A percentile compares a stretch with the other conserved stretches of the same genome.
phyloP scores from a whole-genome alignment of 2,888 invertebrate species.

The Eubasilissa splendida region DNA sequence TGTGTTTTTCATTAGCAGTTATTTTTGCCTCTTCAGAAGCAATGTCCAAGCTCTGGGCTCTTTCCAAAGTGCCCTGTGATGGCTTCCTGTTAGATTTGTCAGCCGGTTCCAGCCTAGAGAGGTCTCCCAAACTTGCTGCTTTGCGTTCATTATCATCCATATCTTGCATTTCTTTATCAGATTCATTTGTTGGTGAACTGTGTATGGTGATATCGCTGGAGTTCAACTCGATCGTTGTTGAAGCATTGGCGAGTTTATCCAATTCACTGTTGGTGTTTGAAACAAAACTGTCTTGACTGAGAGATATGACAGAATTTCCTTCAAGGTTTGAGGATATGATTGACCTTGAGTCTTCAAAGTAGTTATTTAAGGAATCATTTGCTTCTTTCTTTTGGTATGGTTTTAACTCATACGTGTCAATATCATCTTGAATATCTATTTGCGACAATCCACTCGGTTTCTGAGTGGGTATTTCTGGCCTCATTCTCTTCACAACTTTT shows the following conservation, averaged over 20 bases:
- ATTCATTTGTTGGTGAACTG: slow-evolving; percentile 76
- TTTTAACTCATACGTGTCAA: slow-evolving; percentile 72
- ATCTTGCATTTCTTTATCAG: slow-evolving; percentile 71
- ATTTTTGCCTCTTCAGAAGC: slow-evolving; percentile 72
- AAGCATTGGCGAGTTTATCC: slow-evolving; percentile 65
- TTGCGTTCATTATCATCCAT: slow-evolving; percentile 78
- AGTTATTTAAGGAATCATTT: slow-evolving; percentile 70
- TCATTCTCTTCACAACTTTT: slow-evolving; percentile 64
- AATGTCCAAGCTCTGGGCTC: slow-evolving; percentile 87
- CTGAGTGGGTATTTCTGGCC: slow-evolving; percentile 60
- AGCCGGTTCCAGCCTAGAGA: slow-evolving; percentile 77
- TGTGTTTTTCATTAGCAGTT: slow-evolving; percentile 64
- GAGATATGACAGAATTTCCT: slow-evolving; percentile 67
- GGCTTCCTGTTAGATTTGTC: slow-evolving; percentile 66
- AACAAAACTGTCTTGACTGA: slow-evolving; percentile 68
- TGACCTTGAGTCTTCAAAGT: slow-evolving; percentile 65
- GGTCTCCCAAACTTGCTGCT: slow-evolving; percentile 85
- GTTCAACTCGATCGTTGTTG: slow-evolving; percentile 82
- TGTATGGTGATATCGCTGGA: slow-evolving; percentile 84
- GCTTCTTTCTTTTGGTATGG: slow-evolving; percentile 67
- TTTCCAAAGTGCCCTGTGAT: slow-evolving; percentile 77
- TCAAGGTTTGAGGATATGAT: slow-evolving; percentile 70
- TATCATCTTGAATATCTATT: slow-evolving; percentile 66
- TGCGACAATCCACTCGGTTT: slow-evolving; percentile 66
- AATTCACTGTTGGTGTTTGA: slow-evolving; percentile 57